Conservation (phyloP, 2,888 invertebrate species). For the Auanema freiburgensis region DNA sequence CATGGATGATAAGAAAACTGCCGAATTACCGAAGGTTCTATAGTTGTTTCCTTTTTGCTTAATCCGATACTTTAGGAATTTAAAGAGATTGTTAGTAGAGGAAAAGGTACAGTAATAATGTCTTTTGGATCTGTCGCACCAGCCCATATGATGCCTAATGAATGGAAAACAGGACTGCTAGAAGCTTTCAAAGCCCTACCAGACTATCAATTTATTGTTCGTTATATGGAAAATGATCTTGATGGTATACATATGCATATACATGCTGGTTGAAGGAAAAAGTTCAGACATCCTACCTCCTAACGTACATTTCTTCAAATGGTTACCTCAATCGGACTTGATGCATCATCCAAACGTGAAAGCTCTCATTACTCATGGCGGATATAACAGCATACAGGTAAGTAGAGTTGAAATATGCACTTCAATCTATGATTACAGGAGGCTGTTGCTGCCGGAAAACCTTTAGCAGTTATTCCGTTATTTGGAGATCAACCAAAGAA, state of each 20-base stretch:
- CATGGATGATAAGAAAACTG: slow-evolving; percentile 38
- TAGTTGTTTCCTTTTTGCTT: neutral
- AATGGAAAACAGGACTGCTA: slow-evolving; percentile 32
- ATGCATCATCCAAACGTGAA: slow-evolving; percentile 20
- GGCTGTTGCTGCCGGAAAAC: slow-evolving; percentile 25
- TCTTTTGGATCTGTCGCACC: slow-evolving; percentile 50
- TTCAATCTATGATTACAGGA: slow-evolving; percentile 15
- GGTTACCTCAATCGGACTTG: slow-evolving; percentile 29
- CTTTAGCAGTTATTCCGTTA: slow-evolving; percentile 21
- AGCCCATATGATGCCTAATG: slow-evolving; percentile 35
- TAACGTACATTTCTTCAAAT: slow-evolving; percentile 21
- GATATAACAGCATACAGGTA: slow-evolving; percentile 27
- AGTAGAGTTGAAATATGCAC: neutral
- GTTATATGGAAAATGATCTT: slow-evolving; percentile 31
- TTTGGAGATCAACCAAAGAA: slow-evolving; percentile 33
- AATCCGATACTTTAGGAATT: slow-evolving; percentile 26
- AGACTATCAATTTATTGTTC: slow-evolving; percentile 43
- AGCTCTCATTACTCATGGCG: slow-evolving; percentile 26
- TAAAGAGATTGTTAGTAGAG: slow-evolving; percentile 34
- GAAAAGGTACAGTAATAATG: slow-evolving; percentile 44
- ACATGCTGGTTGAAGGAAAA: no score
- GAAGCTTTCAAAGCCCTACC: slow-evolving; percentile 43
- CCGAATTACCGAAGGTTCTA: neutral
- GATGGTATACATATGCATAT: no score
- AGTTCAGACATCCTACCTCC: slow-evolving; percentile 11